Evolutionary conservation across 2,888 invertebrate genomes (phyloP).

Genomic region (Deroplatys truncata): DNA sequence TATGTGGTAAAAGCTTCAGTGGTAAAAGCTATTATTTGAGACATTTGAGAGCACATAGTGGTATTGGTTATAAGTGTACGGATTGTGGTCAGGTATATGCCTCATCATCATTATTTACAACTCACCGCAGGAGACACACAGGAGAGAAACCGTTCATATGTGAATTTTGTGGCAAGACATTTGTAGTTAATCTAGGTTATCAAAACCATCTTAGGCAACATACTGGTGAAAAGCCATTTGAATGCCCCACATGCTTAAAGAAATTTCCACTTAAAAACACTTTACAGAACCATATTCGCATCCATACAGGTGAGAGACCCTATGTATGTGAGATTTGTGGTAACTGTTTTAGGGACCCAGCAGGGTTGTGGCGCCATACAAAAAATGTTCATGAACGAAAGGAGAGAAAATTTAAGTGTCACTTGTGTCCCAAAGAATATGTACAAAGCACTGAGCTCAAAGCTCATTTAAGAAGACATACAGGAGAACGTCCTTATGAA

Average conservation of each 20-base stretch:
- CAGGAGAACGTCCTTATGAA: background rate
- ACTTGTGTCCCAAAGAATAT: background rate
- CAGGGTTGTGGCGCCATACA: background rate
- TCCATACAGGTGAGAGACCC: too few species aligned
- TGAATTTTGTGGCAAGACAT: background rate
- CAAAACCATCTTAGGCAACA: too few species aligned
- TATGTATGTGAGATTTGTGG: too few species aligned
- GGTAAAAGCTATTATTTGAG: background rate
- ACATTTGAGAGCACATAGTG: background rate
- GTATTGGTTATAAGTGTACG: background rate
- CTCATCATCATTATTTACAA: background rate
- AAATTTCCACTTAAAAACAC: too few species aligned
- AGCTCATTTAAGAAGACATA: background rate
- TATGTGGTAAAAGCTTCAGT: background rate
- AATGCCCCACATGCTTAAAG: too few species aligned
- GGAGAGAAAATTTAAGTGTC: background rate
- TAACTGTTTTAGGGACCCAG: background rate
- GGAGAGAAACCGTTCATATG: background rate
- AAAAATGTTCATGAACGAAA: background rate
- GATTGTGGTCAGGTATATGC: background rate
- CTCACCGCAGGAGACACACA: background rate
- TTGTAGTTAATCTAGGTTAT: too few species aligned
- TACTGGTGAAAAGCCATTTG: too few species aligned
- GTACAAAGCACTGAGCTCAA: background rate
- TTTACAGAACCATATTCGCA: too few species aligned